Evolutionary conservation across 64 coral and sea anemone species (phyloP), one percentile per base, ranked within the genome.

Genomic region (Stichodactyla mertensii): DNA sequence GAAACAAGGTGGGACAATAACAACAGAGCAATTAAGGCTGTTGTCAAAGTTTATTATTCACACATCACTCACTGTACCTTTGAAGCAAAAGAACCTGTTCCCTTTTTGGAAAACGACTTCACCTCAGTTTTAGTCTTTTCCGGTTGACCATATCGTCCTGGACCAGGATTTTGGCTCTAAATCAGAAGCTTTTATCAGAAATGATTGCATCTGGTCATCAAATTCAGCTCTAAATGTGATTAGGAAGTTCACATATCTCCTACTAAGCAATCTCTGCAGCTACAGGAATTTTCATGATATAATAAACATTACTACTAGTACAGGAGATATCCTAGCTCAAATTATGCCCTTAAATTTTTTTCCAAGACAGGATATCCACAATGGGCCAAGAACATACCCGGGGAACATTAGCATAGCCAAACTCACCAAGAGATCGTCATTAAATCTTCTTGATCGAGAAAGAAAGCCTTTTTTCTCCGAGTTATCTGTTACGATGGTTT

Each of bases 391-490:
- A 11, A 58, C 14, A 13, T 0, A n/a, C n/a, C n/a, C n/a, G n/a
- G n/a, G n/a, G n/a, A n/a, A n/a, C n/a, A n/a, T n/a, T n/a, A 10
- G 8, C 53, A 55, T 27, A 11, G 45, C 51, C 4, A 7, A 5
- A 70, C 89, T 77, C 89, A 98, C 95, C 71, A 52, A 22, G 52
- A 24, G 52, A 52, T 55, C 79, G 15, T 82, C 85, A 23, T 67
- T 51, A 88, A 99, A 99, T 77, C 97, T 84, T 74, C 61, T 94
- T 27, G 90, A 84, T 64, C 86, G 86, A 7, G 97, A 99, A 78
- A 99, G 81, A 67, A 99, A 99, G 1, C 97, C 97, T 84, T 99
- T 99, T 88, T 87, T 99, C 79, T 99, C 97, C 8, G 97, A 95
- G 59, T 95, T 92, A 83, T 99, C 93, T 19, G 86, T 87, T 55